phyloP scores from a whole-genome alignment of 2,888 invertebrate genomes.

The Andrena bucephala region DNA sequence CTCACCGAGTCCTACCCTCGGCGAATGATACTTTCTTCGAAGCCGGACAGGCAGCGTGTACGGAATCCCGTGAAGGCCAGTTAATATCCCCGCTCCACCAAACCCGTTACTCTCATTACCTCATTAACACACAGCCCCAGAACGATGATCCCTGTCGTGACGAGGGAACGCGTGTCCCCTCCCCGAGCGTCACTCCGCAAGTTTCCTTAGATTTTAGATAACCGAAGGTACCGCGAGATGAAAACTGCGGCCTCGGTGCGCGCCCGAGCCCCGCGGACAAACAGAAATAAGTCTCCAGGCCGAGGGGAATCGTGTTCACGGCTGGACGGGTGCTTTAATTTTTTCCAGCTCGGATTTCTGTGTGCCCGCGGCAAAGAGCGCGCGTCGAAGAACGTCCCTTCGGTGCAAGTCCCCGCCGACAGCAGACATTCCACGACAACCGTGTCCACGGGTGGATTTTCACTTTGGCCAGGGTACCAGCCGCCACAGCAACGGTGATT shows the following conservation, averaged over 20 bases:
- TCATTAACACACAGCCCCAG: slow-evolving; percentile 47
- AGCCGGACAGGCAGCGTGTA: slow-evolving; percentile 32
- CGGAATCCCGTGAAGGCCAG: slow-evolving; percentile 37
- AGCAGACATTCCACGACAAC: slow-evolving; percentile 24
- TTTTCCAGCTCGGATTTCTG: slow-evolving; percentile 67
- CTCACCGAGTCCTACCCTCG: slow-evolving; percentile 13
- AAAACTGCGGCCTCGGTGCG: not conserved
- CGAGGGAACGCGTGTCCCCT: slow-evolving; percentile 17
- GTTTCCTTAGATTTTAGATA: slow-evolving; percentile 2
- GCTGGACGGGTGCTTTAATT: slow-evolving; percentile 55
- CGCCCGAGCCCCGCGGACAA: not conserved
- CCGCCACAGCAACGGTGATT: slow-evolving; percentile 66
- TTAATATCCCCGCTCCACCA: slow-evolving; percentile 39
- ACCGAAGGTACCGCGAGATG: slow-evolving; percentile 3
- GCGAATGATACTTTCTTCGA: slow-evolving; percentile 59
- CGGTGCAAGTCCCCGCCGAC: slow-evolving; percentile 31
- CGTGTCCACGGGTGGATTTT: slow-evolving; percentile 66
- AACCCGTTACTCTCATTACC: slow-evolving; percentile 51
- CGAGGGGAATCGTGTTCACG: not conserved
- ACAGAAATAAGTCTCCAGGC: slow-evolving; percentile 22
- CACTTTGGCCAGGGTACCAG: slow-evolving; percentile 64
- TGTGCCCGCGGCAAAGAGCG: slow-evolving; percentile 35
- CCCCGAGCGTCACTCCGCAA: not conserved
- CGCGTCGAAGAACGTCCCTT: slow-evolving; percentile 42
- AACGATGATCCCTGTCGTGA: slow-evolving; percentile 32